Percentiles rank a stretch among this genome's conserved stretches.
These are phyloP conservation scores for Lutraria lutraria DNA, from an alignment of 2,888 invertebrate species.

Conservation along the genomic window DNA sequence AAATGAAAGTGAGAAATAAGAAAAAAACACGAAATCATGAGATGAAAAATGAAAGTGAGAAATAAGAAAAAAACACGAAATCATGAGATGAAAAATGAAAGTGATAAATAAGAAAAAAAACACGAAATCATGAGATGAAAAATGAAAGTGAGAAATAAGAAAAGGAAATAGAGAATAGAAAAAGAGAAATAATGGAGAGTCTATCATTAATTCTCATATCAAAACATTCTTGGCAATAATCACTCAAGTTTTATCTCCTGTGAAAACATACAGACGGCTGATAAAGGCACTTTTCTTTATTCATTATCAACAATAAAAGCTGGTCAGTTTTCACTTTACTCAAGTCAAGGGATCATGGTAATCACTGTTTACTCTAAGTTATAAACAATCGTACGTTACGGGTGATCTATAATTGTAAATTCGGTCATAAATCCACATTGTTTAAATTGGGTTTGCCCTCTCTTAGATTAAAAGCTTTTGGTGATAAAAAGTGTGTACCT, in stretches of 20 bases:
- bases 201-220: not conserved
- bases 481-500: slow-evolving; percentile 20
- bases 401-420: slow-evolving; percentile 5
- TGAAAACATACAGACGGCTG: not conserved
- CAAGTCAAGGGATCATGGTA: slow-evolving; percentile 24
- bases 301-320: not conserved
- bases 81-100: too few relatives aligned
- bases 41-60: too few relatives aligned
- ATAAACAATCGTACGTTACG: slow-evolving; percentile 30
- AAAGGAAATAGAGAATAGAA: too few relatives aligned
- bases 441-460: slow-evolving; percentile 34
- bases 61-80: too few relatives aligned
- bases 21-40: too few relatives aligned
- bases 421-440: slow-evolving; percentile 21
- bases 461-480: slow-evolving; percentile 39
- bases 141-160: too few relatives aligned
- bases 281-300: not conserved
- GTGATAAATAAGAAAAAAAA: too few relatives aligned
- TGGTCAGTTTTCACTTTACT: slow-evolving; percentile 9
- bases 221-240: slow-evolving; percentile 17
- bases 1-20: too few relatives aligned
- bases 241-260: not conserved
- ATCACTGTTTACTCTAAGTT: slow-evolving; percentile 31
- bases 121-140: too few relatives aligned
- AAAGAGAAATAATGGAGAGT: too few relatives aligned